Evolutionary conservation across 2,113 vertebrate species (phyloP), one percentile per base, ranked within the genome.

Genomic region (Gallinago undulata): DNA sequence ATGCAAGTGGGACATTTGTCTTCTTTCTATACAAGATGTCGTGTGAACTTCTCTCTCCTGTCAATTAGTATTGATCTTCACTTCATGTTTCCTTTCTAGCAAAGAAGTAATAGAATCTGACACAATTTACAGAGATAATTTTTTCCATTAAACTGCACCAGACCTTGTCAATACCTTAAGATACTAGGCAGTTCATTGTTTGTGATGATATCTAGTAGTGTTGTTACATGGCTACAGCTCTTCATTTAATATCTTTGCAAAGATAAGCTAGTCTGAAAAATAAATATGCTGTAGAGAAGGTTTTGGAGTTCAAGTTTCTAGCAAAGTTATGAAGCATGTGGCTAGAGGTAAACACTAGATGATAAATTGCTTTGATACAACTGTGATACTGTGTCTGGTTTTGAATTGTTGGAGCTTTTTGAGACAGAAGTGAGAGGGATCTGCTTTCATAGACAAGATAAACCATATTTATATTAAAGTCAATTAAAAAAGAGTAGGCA

Each of bases 41-140:
- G 0, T 72, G 64, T 23, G 51, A 94, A 82, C 13, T 90, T 88
- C 23, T 90, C 21, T 81, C 33, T 78, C 39, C 66, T 87, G 92
- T 27, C 73, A 87, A 68, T 94, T 95, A 90, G 35, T 48, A 96
- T 60, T 68, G 88, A 96, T 93, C 51, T 68, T 90, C 47, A 48
- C n/a, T 88, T 87, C 57, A 56, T 37, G 23, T 78, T 90, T 89
- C 60, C 68, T 56, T 84, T 89, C 60, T 37, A 68, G 64, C 27
- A 90, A n/a, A 3, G 14, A 77, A 85, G 31, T 60, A 88, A 90
- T 57, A 84, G 13, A 81, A 86, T 72, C 43, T 89, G 95, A 87
- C 72, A 72, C 23, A 77, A 92, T 81, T 90, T 89, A 23, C 60
- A 60, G 30, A 90, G 88, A 93, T 86, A 59, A 33, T 88, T 83